These are phyloP conservation scores for Camelus bactrianus DNA, from an alignment of 2,113 vertebrate species.

Conservation along the genomic window DNA sequence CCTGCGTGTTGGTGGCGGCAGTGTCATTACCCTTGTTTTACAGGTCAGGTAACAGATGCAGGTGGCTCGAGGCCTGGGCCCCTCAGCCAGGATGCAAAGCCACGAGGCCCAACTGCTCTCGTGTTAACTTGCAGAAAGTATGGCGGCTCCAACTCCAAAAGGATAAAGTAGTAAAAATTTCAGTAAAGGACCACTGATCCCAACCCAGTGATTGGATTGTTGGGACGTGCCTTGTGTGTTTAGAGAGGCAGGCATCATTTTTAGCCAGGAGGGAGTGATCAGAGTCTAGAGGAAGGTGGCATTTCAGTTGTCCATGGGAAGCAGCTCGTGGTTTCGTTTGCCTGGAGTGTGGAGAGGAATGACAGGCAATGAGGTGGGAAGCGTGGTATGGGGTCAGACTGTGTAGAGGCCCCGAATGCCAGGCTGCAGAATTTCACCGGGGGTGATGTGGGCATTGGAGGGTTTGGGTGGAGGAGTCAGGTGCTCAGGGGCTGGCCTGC, in stretches of 20 bases:
- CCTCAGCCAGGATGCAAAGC: neutral
- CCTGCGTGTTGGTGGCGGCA: neutral
- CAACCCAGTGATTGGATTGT: neutral
- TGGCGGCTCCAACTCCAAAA: neutral
- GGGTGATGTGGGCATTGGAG: no score
- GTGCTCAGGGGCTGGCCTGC: accelerated
- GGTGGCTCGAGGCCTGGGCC: neutral
- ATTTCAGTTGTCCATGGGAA: neutral
- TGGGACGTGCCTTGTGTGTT: neutral
- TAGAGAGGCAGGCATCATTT: neutral
- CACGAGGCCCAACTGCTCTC: neutral
- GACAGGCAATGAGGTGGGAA: neutral
- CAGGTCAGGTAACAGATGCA: neutral
- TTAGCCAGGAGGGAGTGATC: neutral
- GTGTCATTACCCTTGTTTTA: neutral
- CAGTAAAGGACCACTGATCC: neutral
- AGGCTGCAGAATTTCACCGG: neutral
- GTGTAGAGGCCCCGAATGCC: neutral
- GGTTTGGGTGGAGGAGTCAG: neutral
- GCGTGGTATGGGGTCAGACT: neutral
- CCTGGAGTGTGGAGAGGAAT: neutral
- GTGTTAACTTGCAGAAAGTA: neutral
- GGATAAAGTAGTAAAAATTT: neutral
- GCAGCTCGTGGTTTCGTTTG: neutral
- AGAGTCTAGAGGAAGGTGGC: neutral